Evolutionary conservation across 2,113 vertebrate genomes (phyloP).

Genomic region (Cephalopterus ornatus): DNA sequence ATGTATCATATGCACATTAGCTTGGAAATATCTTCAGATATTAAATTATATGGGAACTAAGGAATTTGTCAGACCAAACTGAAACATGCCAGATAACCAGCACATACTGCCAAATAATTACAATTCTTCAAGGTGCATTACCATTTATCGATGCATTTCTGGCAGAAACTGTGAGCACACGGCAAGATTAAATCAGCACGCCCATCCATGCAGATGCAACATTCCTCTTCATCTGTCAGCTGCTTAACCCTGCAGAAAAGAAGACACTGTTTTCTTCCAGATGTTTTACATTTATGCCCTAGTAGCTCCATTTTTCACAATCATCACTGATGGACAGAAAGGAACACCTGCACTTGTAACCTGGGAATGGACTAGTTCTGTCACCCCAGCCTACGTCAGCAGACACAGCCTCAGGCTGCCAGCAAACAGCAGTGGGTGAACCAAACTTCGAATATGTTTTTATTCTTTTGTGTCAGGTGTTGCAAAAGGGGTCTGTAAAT

Average conservation of each 20-base stretch:
- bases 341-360: neutral
- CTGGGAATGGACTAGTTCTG: neutral
- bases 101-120: neutral
- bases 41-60: neutral
- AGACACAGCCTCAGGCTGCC: neutral
- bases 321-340: neutral
- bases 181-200: slow-evolving; percentile 94
- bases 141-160: slow-evolving; percentile 99
- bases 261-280: neutral
- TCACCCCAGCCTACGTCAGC: neutral
- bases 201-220: slow-evolving; percentile 98
- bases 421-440: neutral
- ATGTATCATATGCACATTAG: neutral
- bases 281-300: neutral
- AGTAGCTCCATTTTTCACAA: neutral
- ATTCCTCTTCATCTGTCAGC: slow-evolving; percentile 95
- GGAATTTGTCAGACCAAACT: neutral
- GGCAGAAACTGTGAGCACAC: slow-evolving; percentile 96
- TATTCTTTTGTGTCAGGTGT: neutral
- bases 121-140: slow-evolving; percentile 49
- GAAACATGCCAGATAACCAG: neutral
- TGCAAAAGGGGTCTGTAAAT: neutral
- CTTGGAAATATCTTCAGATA: neutral
- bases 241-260: slow-evolving; percentile 86
- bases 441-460: neutral